A percentile compares a stretch with the other conserved stretches of the same genome.
These are phyloP conservation scores for Hydrozoanthus tunicans DNA, from an alignment of 64 coral and sea anemone genomes.

Conservation along the genomic window DNA sequence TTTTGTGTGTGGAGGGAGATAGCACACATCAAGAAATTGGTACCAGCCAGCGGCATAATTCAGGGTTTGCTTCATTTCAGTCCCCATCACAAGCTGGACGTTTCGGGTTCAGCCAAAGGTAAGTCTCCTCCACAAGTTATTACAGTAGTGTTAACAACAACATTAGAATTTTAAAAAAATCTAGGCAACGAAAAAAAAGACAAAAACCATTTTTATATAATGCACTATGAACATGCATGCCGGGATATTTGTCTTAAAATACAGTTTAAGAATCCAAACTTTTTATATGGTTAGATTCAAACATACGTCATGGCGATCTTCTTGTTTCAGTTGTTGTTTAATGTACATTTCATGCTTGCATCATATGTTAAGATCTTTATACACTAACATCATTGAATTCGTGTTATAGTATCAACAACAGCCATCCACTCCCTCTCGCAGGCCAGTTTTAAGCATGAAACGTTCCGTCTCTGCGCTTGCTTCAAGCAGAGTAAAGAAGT, in stretches of 20 bases:
- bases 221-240: background rate
- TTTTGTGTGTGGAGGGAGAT: conserved; percentile 34
- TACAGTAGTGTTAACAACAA: background rate
- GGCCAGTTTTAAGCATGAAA: conserved; percentile 28
- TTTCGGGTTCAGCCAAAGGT: background rate
- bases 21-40: background rate
- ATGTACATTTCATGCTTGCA: conserved; percentile 5
- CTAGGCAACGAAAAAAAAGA: conserved; percentile 8
- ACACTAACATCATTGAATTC: background rate
- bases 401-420: conserved; percentile 4
- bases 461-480: conserved; percentile 10
- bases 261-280: conserved; percentile 2
- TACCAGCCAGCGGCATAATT: background rate
- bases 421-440: conserved; percentile 25
- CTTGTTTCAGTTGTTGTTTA: background rate
- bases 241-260: background rate
- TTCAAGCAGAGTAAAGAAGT: conserved; percentile 31
- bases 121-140: background rate
- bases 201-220: conserved; percentile 6
- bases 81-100: conserved; percentile 6
- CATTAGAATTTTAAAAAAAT: background rate
- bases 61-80: background rate
- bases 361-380: conserved; percentile 16
- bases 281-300: conserved; percentile 3
- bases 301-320: background rate